These are phyloP conservation scores for Zingel zingel DNA, from an alignment of 2,113 vertebrate species.

Conservation along the genomic window DNA sequence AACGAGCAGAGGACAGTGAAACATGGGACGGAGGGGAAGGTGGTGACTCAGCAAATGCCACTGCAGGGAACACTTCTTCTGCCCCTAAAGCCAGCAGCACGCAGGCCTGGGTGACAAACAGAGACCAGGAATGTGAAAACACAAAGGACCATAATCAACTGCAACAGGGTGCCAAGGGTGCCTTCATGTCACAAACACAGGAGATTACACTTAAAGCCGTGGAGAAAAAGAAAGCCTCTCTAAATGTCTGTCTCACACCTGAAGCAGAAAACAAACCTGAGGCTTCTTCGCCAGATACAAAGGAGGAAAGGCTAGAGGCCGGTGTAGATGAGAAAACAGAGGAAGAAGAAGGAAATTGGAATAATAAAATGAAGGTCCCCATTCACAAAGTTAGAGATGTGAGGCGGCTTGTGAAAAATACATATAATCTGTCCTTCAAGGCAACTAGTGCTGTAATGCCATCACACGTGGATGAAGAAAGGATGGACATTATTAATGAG, in stretches of 20 bases:
- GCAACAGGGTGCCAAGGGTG: slow-evolving; percentile 58
- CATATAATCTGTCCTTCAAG: slow-evolving; percentile 89
- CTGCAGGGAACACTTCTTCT: slow-evolving; percentile 61
- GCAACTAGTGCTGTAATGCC: slow-evolving; percentile 34
- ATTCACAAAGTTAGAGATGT: slow-evolving; percentile 90
- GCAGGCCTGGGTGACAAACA: slow-evolving; percentile 67
- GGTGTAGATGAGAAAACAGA: slow-evolving; percentile 54
- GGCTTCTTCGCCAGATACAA: slow-evolving; percentile 38
- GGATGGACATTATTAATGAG: slow-evolving; percentile 7
- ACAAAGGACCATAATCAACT: slow-evolving; percentile 70
- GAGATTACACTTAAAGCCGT: slow-evolving; percentile 75
- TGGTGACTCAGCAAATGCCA: slow-evolving; percentile 74
- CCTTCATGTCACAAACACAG: slow-evolving; percentile 78
- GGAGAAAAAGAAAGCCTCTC: slow-evolving; percentile 80
- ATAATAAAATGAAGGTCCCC: slow-evolving; percentile 70
- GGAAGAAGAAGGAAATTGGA: slow-evolving; percentile 54
- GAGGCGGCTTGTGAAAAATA: slow-evolving; percentile 91
- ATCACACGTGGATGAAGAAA: slow-evolving; percentile 43
- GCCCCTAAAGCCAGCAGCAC: slow-evolving; percentile 48
- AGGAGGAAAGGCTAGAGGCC: slow-evolving; percentile 25
- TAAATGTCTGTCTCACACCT: slow-evolving; percentile 74
- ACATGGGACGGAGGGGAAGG: slow-evolving; percentile 46
- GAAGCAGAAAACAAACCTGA: slow-evolving; percentile 69
- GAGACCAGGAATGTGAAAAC: slow-evolving; percentile 67
- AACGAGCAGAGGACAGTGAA: slow-evolving; percentile 56